Conservation (phyloP, 30 jellyfish, hydroid and myxozoan genomes). For the Pelagia noctiluca region DNA sequence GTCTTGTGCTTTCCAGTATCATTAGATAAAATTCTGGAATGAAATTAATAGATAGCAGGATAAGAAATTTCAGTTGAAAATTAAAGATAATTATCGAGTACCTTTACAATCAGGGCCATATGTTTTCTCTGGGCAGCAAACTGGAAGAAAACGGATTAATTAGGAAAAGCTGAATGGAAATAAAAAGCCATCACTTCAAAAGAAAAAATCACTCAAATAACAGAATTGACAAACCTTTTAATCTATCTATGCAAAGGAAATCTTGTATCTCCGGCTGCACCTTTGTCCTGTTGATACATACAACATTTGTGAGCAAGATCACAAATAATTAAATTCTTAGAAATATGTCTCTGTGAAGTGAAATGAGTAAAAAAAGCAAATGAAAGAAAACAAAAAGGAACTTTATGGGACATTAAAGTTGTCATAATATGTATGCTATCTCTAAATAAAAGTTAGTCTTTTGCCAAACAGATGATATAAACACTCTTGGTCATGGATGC, state of each 20-base stretch:
- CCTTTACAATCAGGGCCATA: conserved; percentile 93
- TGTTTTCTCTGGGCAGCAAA: conserved; percentile 95
- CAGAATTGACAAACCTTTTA: conserved; percentile 75
- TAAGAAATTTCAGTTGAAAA: too few species aligned
- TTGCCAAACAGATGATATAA: too few species aligned
- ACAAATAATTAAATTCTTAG: not conserved
- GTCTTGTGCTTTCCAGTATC: too few species aligned
- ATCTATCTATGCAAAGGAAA: conserved; percentile 68
- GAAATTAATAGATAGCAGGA: too few species aligned
- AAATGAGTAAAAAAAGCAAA: not conserved
- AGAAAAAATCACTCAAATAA: not conserved
- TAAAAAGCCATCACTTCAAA: not conserved
- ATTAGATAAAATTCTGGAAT: too few species aligned
- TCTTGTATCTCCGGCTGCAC: conserved; percentile 71
- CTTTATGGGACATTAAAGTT: not conserved
- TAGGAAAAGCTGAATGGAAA: not conserved
- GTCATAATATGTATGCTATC: too few species aligned
- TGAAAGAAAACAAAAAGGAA: not conserved
- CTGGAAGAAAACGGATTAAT: conserved; percentile 71
- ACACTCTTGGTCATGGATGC: too few species aligned
- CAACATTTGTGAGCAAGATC: not conserved
- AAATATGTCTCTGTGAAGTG: not conserved
- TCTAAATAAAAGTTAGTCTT: too few species aligned
- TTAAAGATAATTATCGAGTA: too few species aligned
- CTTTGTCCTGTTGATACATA: conserved; percentile 51